These are phyloP conservation scores for Andricus quercusramuli DNA, from an alignment of 2,888 invertebrate genomes.

Conservation along the genomic window DNA sequence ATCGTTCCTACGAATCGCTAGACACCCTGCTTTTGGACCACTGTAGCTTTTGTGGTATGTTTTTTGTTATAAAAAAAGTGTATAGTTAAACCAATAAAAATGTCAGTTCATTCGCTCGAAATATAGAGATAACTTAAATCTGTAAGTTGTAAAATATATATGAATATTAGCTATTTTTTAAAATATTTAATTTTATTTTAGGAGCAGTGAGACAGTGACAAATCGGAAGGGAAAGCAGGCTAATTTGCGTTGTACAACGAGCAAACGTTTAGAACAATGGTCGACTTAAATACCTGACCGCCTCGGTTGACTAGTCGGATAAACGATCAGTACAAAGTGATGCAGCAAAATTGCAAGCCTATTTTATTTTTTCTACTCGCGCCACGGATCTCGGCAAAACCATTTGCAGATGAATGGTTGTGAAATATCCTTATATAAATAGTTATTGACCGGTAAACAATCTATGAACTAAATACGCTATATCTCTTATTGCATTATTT, in stretches of 20 bases:
- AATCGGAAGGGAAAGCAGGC: constrained; percentile 13
- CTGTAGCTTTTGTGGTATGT: too few species aligned
- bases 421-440: constrained; percentile 37
- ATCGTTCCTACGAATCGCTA: too few species aligned
- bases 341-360: constrained; percentile 37
- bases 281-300: constrained; percentile 29
- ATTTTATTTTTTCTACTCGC: constrained; percentile 21
- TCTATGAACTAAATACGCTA: constrained; percentile 19
- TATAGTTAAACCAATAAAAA: too few species aligned
- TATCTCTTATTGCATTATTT: constrained; percentile 26
- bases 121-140: too few species aligned
- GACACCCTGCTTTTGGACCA: too few species aligned
- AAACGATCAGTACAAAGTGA: constrained; percentile 35
- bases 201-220: constrained; percentile 4
- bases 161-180: neutral
- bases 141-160: neutral
- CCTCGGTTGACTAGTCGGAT: constrained; percentile 35
- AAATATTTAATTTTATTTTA: neutral
- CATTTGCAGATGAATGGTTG: constrained; percentile 29
- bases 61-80: too few species aligned
- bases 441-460: constrained; percentile 29
- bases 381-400: constrained; percentile 23
- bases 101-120: too few species aligned
- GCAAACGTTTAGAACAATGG: constrained; percentile 31
- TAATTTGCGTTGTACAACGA: constrained; percentile 26